phyloP scores from a whole-genome alignment of 2,888 invertebrate genomes.

The Drosophila melanosoma region DNA sequence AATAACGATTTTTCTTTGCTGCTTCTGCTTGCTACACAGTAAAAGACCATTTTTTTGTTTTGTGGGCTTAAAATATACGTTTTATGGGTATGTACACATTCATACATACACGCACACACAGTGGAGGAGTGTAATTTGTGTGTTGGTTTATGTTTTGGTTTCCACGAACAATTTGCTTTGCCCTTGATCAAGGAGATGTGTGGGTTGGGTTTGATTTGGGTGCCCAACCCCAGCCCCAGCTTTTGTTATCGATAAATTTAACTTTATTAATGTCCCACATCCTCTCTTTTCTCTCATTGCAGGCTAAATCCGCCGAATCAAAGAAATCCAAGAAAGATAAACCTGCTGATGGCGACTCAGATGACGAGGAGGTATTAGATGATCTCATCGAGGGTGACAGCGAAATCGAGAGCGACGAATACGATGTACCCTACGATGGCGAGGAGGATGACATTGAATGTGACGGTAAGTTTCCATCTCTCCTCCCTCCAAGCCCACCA shows the following conservation, averaged over 20 bases:
- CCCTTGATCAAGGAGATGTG: constrained; percentile 81
- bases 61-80: constrained; percentile 77
- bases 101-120: constrained; percentile 16
- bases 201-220: constrained; percentile 68
- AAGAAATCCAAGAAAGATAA: constrained; percentile 85
- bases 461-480: constrained; percentile 70
- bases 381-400: constrained; percentile 83
- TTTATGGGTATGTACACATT: constrained; percentile 60
- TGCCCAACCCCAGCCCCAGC: constrained; percentile 20
- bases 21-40: constrained; percentile 25
- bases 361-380: constrained; percentile 82
- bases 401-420: constrained; percentile 84
- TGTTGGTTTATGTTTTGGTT: constrained; percentile 46
- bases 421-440: constrained; percentile 84
- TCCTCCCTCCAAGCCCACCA: neutral
- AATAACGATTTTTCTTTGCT: constrained; percentile 75
- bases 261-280: constrained; percentile 23
- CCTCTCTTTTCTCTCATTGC: constrained; percentile 35
- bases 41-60: constrained; percentile 55
- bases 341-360: constrained; percentile 80
- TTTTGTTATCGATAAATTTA: constrained; percentile 26
- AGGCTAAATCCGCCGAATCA: constrained; percentile 84
- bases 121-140: constrained; percentile 38
- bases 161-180: constrained; percentile 44
- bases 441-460: constrained; percentile 84